Conservation (phyloP, 1,140 invertebrate genomes). For the Macrobrachium rosenbergii region DNA sequence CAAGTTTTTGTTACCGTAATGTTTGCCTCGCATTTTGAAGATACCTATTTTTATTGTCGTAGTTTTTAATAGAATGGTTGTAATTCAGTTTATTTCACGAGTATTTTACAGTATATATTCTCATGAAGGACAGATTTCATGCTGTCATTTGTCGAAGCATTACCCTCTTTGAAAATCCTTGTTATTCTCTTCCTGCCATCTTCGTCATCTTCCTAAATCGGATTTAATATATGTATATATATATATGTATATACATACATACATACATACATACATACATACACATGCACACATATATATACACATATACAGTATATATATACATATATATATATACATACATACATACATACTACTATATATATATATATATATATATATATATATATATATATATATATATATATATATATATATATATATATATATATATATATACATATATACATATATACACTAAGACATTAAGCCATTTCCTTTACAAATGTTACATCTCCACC, state of each 20-base stretch:
- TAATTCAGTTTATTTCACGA: too few species aligned
- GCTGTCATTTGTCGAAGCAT: too few species aligned
- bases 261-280: neutral
- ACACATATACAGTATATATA: neutral
- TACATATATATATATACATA: conserved; percentile 22
- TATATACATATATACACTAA: neutral
- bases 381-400: conserved; percentile 15
- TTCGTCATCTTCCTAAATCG: too few species aligned
- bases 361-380: conserved; percentile 17
- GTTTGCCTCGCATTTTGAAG: too few species aligned
- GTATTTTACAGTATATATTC: too few species aligned
- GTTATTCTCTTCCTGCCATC: too few species aligned
- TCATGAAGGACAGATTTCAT: too few species aligned
- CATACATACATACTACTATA: neutral
- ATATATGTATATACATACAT: neutral
- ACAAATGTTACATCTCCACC: neutral
- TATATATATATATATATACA: neutral
- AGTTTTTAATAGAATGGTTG: too few species aligned
- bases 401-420: conserved; percentile 19
- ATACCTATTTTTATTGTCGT: too few species aligned
- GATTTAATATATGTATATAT: neutral
- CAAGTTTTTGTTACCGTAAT: too few species aligned
- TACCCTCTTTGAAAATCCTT: too few species aligned
- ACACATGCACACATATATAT: neutral
- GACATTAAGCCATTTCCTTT: neutral